Conservation (phyloP, 2,888 invertebrate genomes). For the Cheilosia vernalis region DNA sequence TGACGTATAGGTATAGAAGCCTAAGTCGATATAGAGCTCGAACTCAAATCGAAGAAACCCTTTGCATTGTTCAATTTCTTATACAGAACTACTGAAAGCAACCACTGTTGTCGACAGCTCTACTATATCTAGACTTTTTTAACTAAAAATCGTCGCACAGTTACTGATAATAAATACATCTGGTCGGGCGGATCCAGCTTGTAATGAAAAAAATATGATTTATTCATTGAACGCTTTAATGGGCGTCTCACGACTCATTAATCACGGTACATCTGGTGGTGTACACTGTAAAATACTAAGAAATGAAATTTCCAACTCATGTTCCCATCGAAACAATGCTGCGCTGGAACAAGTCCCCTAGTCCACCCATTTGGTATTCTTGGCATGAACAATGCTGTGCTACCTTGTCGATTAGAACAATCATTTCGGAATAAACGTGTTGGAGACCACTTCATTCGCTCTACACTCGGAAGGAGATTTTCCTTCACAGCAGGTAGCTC, state of each 20-base stretch:
- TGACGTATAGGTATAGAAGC: too few relatives aligned
- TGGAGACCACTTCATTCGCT: not conserved
- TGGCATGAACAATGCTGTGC: conserved; percentile 5
- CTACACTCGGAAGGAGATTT: not conserved
- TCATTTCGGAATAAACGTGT: not conserved
- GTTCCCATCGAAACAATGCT: not conserved
- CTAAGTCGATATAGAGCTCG: too few relatives aligned
- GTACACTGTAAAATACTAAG: not conserved
- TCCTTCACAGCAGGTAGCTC: not conserved
- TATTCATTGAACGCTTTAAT: conserved; percentile 1
- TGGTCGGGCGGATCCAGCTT: too few relatives aligned
- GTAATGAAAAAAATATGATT: conserved; percentile 14
- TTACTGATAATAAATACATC: too few relatives aligned
- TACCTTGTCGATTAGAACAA: conserved; percentile 13
- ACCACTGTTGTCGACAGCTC: too few relatives aligned
- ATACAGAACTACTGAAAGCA: too few relatives aligned
- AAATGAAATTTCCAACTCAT: not conserved
- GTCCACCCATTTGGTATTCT: conserved; percentile 1
- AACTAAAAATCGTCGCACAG: too few relatives aligned
- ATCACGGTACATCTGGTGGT: not conserved
- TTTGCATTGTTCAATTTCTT: too few relatives aligned
- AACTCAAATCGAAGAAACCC: too few relatives aligned
- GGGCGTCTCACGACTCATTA: not conserved
- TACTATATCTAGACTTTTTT: too few relatives aligned
- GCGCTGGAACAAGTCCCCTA: not conserved